These are phyloP conservation scores for Melanogrammus aeglefinus DNA, from an alignment of 2,797 vertebrate species.

Conservation along the genomic window DNA sequence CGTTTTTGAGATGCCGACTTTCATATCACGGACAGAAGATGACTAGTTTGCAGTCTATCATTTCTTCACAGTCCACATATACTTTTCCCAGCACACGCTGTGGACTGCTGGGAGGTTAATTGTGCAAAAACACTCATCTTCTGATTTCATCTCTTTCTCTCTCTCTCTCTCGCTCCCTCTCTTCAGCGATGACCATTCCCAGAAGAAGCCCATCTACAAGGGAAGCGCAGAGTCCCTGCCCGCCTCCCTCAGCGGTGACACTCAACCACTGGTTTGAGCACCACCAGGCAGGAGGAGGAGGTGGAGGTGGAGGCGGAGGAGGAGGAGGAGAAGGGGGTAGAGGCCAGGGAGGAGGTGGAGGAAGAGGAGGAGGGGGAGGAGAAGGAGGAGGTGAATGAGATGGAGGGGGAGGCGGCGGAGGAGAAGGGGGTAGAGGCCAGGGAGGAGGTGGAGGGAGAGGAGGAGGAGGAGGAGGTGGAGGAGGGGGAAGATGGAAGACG, in stretches of 20 bases:
- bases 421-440: background rate
- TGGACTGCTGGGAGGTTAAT: background rate
- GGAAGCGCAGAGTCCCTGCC: conserved; percentile 72
- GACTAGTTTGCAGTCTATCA: background rate
- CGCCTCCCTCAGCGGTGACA: conserved; percentile 66
- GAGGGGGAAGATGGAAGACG: background rate
- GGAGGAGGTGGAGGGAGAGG: conserved; percentile 38
- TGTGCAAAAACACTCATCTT: background rate
- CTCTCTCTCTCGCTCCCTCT: conserved; percentile 32
- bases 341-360: conserved; percentile 26
- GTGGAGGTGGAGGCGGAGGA: conserved; percentile 13
- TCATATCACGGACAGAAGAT: background rate
- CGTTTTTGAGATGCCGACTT: too few relatives aligned
- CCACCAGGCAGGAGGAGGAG: conserved; percentile 28
- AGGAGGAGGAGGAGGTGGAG: conserved; percentile 28
- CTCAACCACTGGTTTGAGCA: conserved; percentile 77
- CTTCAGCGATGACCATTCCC: conserved; percentile 76
- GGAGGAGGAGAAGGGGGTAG: background rate
- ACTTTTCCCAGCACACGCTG: background rate
- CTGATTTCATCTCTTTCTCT: conserved; percentile 28
- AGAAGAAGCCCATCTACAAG: conserved; percentile 83
- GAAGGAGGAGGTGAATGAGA: conserved; percentile 30
- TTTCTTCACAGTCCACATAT: background rate
- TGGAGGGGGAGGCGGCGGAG: conserved; percentile 18
- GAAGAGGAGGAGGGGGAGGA: conserved; percentile 22